Percentiles rank a stretch among this genome's conserved stretches.
These are phyloP conservation scores for Xiphophorus hellerii DNA, from an alignment of 2,113 vertebrate species.

Conservation along the genomic window DNA sequence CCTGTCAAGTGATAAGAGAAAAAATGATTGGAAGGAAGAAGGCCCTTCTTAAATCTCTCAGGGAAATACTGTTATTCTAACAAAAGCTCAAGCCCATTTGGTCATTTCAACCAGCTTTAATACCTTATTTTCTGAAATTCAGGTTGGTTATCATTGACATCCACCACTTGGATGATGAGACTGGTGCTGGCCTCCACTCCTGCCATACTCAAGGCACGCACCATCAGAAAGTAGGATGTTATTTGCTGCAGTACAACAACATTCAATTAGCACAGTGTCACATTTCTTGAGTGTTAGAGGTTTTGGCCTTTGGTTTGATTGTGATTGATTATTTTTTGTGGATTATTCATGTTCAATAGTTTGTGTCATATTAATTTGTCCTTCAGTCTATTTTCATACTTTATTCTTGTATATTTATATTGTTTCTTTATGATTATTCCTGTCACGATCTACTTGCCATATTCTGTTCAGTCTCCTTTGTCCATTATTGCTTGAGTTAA, in stretches of 20 bases:
- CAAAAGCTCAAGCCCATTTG: background rate
- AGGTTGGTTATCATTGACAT: constrained; percentile 92
- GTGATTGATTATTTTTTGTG: too few species aligned
- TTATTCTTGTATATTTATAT: too few species aligned
- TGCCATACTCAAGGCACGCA: constrained; percentile 92
- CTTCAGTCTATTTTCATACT: too few species aligned
- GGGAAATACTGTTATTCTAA: background rate
- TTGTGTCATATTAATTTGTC: too few species aligned
- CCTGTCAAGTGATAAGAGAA: constrained; percentile 28
- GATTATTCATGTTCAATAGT: too few species aligned
- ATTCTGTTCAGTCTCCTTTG: too few species aligned
- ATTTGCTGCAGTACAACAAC: constrained; percentile 56
- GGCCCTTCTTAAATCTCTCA: background rate
- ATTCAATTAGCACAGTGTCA: constrained; percentile 4
- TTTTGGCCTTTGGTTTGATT: too few species aligned
- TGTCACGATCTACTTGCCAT: too few species aligned
- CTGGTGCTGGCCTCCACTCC: constrained; percentile 88
- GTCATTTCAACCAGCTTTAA: background rate
- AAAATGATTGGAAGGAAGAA: background rate
- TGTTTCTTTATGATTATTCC: too few species aligned
- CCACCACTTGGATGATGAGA: constrained; percentile 89
- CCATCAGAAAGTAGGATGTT: constrained; percentile 83
- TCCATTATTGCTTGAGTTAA: too few species aligned
- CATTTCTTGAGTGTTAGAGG: too few species aligned
- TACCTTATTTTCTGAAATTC: constrained; percentile 89